These are phyloP conservation scores for Bufotes viridis DNA, from an alignment of 2,797 vertebrate species.

Conservation along the genomic window DNA sequence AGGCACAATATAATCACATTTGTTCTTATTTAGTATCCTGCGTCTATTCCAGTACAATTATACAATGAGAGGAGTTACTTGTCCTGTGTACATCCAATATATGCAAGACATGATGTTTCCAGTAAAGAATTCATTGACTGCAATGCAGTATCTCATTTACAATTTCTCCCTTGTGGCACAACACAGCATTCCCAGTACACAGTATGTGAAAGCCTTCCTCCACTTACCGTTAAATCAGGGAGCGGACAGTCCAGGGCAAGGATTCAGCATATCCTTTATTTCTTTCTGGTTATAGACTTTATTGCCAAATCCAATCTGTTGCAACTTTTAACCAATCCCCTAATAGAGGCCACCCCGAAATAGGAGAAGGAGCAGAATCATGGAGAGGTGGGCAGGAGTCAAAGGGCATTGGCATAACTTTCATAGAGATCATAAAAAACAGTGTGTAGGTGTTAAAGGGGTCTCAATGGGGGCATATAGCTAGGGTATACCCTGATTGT, in stretches of 20 bases:
- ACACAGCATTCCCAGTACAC: neutral
- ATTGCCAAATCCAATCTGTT: neutral
- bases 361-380: neutral
- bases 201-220: neutral
- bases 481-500: too few species aligned
- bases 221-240: constrained; percentile 10
- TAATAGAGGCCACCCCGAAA: neutral
- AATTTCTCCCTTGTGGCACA: neutral
- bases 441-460: neutral
- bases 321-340: neutral
- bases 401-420: neutral
- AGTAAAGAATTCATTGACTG: neutral
- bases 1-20: neutral
- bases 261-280: neutral
- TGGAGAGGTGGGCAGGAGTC: too few species aligned
- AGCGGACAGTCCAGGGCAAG: neutral
- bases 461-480: too few species aligned
- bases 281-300: neutral
- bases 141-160: constrained; percentile 51
- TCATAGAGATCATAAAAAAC: neutral
- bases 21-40: neutral
- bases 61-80: neutral
- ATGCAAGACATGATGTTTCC: neutral
- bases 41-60: neutral
- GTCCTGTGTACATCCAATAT: constrained; percentile 12